A percentile compares a stretch with the other conserved stretches of the same genome.
These are phyloP conservation scores for Planiliza haematocheilus DNA, from an alignment of 2,113 vertebrate genomes.

Conservation along the genomic window DNA sequence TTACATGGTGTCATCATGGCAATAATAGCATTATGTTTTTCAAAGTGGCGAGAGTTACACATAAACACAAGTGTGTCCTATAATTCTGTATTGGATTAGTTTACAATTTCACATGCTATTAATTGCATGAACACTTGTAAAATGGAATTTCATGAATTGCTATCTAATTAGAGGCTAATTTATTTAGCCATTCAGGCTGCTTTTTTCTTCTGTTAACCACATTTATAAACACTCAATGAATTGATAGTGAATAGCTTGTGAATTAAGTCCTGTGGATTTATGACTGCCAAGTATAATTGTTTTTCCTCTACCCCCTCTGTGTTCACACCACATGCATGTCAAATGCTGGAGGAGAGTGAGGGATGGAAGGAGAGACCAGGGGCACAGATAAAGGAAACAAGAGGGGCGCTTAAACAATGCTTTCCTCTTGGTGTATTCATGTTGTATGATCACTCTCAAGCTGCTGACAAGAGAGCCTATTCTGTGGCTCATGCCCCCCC, in stretches of 20 bases:
- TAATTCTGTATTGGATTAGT: conserved; percentile 75
- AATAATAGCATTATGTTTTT: conserved; percentile 70
- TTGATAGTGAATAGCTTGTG: conserved; percentile 76
- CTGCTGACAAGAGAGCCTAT: conserved; percentile 59
- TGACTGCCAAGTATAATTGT: conserved; percentile 73
- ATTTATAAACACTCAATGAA: conserved; percentile 81
- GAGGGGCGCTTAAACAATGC: conserved; percentile 64
- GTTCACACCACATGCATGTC: conserved; percentile 49
- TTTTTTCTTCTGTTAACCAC: conserved; percentile 72
- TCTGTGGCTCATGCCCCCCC: conserved; percentile 39
- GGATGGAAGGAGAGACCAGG: conserved; percentile 37
- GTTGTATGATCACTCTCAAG: conserved; percentile 60
- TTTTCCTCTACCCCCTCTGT: conserved; percentile 57
- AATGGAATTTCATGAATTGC: conserved; percentile 77
- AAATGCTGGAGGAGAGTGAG: conserved; percentile 47
- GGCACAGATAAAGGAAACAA: conserved; percentile 51
- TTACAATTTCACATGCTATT: conserved; percentile 83
- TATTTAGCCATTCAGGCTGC: conserved; percentile 61
- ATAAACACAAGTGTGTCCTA: conserved; percentile 59
- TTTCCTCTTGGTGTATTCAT: conserved; percentile 44
- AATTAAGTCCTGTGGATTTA: conserved; percentile 79
- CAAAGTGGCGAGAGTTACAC: conserved; percentile 56
- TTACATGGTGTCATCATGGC: conserved; percentile 65
- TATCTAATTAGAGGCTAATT: conserved; percentile 83
- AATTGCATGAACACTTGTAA: conserved; percentile 81